A percentile compares a stretch with the other conserved stretches of the same genome.
phyloP scores from a whole-genome alignment of 37 sponge, comb jelly and placozoan genomes.

The Lycopodina hypogea region DNA sequence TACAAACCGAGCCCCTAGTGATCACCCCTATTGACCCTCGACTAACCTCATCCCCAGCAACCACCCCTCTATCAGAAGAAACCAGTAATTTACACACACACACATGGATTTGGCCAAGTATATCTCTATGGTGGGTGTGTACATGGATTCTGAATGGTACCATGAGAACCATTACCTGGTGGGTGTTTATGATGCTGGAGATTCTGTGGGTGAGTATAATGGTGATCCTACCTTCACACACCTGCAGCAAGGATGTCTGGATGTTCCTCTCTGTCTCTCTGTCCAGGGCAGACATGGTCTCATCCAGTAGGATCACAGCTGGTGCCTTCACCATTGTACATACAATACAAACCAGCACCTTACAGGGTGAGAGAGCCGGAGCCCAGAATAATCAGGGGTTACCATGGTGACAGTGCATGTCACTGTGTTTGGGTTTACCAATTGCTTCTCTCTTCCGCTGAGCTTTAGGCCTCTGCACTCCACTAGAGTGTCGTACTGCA shows the following conservation, averaged over 20 bases:
- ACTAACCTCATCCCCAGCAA: too few species aligned
- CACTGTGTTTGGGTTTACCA: slow-evolving; percentile 67
- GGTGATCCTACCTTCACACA: slow-evolving; percentile 85
- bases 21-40: too few species aligned
- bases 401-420: too few species aligned
- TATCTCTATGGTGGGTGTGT: too few species aligned
- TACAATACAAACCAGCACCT: slow-evolving; percentile 61
- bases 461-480: slow-evolving; percentile 97
- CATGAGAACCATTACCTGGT: slow-evolving; percentile 92
- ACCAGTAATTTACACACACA: not conserved
- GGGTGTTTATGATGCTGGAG: slow-evolving; percentile 92
- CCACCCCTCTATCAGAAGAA: too few species aligned
- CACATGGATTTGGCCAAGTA: not conserved
- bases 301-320: slow-evolving; percentile 89
- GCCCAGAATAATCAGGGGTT: too few species aligned
- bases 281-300: slow-evolving; percentile 97
- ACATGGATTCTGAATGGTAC: too few species aligned
- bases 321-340: slow-evolving; percentile 96
- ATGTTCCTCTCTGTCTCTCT: slow-evolving; percentile 95
- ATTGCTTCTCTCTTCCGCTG: slow-evolving; percentile 98
- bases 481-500: slow-evolving; percentile 87
- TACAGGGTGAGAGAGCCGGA: not conserved
- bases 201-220: slow-evolving; percentile 93
- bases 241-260: slow-evolving; percentile 78
- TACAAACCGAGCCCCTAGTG: too few species aligned